Conservation (phyloP, 2,797 vertebrate species). For the Bradypodion ventrale region DNA sequence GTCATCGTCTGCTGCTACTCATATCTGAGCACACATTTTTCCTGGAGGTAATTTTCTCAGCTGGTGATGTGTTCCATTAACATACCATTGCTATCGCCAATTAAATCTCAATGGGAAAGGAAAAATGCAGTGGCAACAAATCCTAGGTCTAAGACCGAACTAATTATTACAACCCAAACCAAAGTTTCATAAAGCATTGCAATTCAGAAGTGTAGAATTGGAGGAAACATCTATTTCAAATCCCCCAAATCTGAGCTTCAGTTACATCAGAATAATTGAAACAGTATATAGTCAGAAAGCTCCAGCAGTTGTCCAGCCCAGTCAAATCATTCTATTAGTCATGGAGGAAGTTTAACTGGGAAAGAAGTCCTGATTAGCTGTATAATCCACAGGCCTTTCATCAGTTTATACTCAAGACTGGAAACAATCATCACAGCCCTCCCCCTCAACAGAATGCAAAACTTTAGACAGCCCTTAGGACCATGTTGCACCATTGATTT, state of each 20-base stretch:
- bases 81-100: too few species aligned
- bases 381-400: neutral
- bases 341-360: neutral
- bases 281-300: too few species aligned
- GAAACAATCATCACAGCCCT: conserved; percentile 8
- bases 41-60: too few species aligned
- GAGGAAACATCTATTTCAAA: neutral
- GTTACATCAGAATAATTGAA: neutral
- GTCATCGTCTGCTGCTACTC: too few species aligned
- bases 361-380: neutral
- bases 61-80: too few species aligned
- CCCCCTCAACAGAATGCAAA: neutral
- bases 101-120: too few species aligned
- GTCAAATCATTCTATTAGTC: neutral
- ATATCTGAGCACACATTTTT: too few species aligned
- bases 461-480: neutral
- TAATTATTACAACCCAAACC: too few species aligned
- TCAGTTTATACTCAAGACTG: conserved; percentile 6
- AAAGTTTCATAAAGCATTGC: too few species aligned
- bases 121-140: too few species aligned
- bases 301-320: neutral
- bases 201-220: neutral
- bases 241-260: neutral
- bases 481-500: neutral
- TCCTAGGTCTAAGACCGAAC: too few species aligned